These are phyloP conservation scores for Muschampia plurimacula DNA, from an alignment of 2,888 invertebrate species.

Conservation along the genomic window DNA sequence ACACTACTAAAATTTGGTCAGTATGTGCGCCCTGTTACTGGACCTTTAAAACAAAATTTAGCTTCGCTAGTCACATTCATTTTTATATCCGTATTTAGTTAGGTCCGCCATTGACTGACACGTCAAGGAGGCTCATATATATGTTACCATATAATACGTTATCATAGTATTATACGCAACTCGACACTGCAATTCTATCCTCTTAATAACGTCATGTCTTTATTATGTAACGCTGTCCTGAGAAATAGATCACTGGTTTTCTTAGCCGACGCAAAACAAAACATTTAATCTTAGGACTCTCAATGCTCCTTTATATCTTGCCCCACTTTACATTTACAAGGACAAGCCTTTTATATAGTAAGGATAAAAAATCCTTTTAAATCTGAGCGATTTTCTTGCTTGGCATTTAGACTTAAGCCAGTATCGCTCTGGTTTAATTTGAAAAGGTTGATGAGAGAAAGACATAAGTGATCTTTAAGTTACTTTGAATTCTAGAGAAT, in stretches of 20 bases:
- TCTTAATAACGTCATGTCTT: neutral
- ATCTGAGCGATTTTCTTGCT: neutral
- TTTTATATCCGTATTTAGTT: too few species aligned
- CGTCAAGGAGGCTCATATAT: too few species aligned
- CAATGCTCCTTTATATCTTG: conserved; percentile 29
- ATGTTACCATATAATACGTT: too few species aligned
- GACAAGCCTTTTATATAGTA: conserved; percentile 20
- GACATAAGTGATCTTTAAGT: neutral
- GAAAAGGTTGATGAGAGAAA: neutral
- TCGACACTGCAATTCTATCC: neutral
- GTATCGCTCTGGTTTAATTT: neutral
- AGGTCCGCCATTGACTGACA: too few species aligned
- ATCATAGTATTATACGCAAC: neutral
- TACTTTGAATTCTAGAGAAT: neutral
- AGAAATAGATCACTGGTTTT: conserved; percentile 32
- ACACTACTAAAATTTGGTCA: too few species aligned
- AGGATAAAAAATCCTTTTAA: neutral
- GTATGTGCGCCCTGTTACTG: too few species aligned
- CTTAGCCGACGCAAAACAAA: conserved; percentile 28
- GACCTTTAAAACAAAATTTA: too few species aligned
- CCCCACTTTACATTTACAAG: conserved; percentile 31
- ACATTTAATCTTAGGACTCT: conserved; percentile 33
- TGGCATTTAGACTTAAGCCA: neutral
- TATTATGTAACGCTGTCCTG: conserved; percentile 10
- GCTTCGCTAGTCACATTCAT: too few species aligned